Evolutionary conservation across 2,113 vertebrate species (phyloP), one percentile per base, ranked within the genome.

Genomic region (Gavia stellata): DNA sequence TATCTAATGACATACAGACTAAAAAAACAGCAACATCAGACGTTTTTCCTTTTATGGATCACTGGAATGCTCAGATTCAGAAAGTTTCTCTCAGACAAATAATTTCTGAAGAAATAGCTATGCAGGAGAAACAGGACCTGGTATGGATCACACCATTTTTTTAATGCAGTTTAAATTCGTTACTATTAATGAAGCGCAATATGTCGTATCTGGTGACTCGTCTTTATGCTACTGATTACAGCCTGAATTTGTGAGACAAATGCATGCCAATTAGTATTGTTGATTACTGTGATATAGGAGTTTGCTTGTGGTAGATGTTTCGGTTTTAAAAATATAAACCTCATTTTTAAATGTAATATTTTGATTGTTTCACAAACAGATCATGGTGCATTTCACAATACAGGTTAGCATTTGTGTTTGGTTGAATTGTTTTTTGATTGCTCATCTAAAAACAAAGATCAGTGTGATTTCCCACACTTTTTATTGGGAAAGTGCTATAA

Each of bases 51-150:
- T 97, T 98, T 95, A 98, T 99, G 98, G 99, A 99, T 97, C 99
- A 99, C 88, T 99, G 99, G 99, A 99, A 98, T 78, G 96, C 97
- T 72, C 98, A 97, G 62, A 98, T 83, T 86, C 98, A 98, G 59
- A 98, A 98, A 68, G 98, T 99, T 34, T 99, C 99, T 86, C 98
- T 99, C 26, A 97, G 99, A 88, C 97, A 99, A 94, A 99, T 99
- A 94, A 99, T 99, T 97, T 98, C 98, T 9, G 99, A 99, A 98
- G 99, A 99, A 97, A 98, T 98, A 86, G 98, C 98, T 7, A 97
- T 99, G 82, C 99, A 99, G 96, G 97, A 99, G 81, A 99, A 97
- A 26, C 87, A 98, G 56, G 97, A 99, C 50, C 98, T 98, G 98
- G 99, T 99, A 99, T 79, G 95, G 63, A 66, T 71, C 62, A 21